phyloP scores from a whole-genome alignment of 2,797 vertebrate genomes.

The Yasuhikotakia modesta region DNA sequence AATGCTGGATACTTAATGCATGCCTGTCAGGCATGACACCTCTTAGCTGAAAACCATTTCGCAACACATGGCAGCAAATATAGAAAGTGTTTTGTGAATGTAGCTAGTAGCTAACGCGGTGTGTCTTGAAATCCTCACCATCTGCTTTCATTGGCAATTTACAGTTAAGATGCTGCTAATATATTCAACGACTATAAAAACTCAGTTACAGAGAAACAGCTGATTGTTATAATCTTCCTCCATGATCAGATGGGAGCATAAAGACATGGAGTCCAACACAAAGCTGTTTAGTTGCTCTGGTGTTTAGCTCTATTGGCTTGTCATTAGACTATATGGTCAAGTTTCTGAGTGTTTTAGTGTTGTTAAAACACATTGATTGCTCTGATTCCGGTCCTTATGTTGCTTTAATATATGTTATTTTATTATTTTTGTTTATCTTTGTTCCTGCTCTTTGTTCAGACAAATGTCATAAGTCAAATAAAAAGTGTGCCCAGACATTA shows the following conservation, averaged over 20 bases:
- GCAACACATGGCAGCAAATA: background rate
- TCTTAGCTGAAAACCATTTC: slow-evolving; percentile 8
- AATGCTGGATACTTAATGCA: slow-evolving; percentile 31
- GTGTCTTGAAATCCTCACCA: slow-evolving; percentile 1
- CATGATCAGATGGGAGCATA: background rate
- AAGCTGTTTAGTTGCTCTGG: background rate
- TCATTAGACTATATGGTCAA: slow-evolving; percentile 20
- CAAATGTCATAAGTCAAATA: background rate
- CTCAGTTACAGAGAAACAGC: background rate
- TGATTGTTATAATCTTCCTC: background rate
- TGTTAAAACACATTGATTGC: slow-evolving; percentile 16
- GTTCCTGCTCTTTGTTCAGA: slow-evolving; percentile 2
- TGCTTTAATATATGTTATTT: background rate
- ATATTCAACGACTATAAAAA: background rate
- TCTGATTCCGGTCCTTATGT: background rate
- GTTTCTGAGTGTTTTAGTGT: slow-evolving; percentile 20
- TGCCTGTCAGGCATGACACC: slow-evolving; percentile 22
- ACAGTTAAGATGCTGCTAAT: background rate
- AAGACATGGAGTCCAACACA: background rate
- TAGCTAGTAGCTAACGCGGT: slow-evolving; percentile 9
- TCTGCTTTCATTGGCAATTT: slow-evolving; percentile 8
- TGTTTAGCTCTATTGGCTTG: slow-evolving; percentile 7
- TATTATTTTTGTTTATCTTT: background rate
- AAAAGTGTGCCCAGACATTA: background rate
- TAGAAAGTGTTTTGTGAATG: background rate